Conservation (phyloP, 2,113 vertebrate species). For the Laticauda laticaudata region DNA sequence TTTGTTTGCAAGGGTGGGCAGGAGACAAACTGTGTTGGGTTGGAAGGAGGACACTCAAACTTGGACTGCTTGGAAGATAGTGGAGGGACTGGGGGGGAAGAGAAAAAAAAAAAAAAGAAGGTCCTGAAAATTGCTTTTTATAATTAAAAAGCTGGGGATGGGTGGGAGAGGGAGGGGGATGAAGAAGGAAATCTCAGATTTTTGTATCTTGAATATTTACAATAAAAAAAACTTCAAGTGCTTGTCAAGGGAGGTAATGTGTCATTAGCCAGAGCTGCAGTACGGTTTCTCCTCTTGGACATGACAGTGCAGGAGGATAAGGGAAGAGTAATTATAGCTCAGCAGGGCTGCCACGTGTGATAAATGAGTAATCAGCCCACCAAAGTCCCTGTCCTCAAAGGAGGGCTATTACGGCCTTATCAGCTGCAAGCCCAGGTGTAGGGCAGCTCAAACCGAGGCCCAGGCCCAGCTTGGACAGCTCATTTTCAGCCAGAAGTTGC, state of each 20-base stretch:
- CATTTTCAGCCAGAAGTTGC: conserved; percentile 60
- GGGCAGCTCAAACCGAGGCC: conserved; percentile 69
- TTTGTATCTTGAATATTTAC: conserved; percentile 84
- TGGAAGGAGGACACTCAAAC: conserved; percentile 48
- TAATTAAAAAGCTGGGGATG: conserved; percentile 75
- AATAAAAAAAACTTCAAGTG: conserved; percentile 75
- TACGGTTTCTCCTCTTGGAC: conserved; percentile 82
- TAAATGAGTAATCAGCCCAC: conserved; percentile 99
- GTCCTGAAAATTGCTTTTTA: conserved; percentile 78
- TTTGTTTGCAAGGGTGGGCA: conserved; percentile 60
- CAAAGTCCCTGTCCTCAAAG: conserved; percentile 93
- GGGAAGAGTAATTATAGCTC: conserved; percentile 99
- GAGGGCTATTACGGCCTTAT: conserved; percentile 99
- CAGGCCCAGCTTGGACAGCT: conserved; percentile 77
- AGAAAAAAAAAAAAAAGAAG: conserved; percentile 5
- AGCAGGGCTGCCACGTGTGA: conserved; percentile 99
- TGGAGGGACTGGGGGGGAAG: conserved; percentile 30
- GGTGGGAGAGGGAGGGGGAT: no score
- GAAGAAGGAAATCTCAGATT: conserved; percentile 72
- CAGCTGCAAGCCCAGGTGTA: conserved; percentile 86
- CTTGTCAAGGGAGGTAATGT: conserved; percentile 82
- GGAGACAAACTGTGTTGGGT: conserved; percentile 7
- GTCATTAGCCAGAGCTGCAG: conserved; percentile 82
- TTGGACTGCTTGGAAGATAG: conserved; percentile 60
- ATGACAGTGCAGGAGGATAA: conserved; percentile 97